These are phyloP conservation scores for Mormyrus lacerda DNA, from an alignment of 2,113 vertebrate genomes.

Conservation along the genomic window DNA sequence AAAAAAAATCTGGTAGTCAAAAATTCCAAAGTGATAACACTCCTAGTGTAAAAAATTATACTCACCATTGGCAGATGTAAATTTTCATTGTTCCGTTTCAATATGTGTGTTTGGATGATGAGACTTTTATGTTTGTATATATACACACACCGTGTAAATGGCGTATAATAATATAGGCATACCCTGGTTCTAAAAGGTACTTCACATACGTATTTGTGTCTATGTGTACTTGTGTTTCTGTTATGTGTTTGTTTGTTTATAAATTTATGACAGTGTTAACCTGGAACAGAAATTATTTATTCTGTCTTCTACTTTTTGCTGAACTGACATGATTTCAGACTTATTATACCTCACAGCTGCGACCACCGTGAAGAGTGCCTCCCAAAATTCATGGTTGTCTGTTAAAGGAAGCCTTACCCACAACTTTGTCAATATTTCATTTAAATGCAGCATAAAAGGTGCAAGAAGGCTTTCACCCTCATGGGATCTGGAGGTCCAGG, in stretches of 20 bases:
- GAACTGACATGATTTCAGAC: not conserved
- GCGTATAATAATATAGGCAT: not conserved
- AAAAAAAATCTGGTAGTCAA: not conserved
- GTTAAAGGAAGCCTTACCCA: not conserved
- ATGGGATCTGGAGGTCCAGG: not conserved
- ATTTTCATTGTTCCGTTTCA: not conserved
- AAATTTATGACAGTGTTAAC: not conserved
- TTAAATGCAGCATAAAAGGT: not conserved
- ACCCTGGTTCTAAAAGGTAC: not conserved
- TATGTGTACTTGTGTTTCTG: constrained; percentile 4
- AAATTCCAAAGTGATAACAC: not conserved
- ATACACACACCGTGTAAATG: not conserved
- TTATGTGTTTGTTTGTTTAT: not conserved
- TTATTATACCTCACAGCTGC: not conserved
- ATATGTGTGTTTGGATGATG: not conserved
- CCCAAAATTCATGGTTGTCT: not conserved
- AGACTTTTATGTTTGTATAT: not conserved
- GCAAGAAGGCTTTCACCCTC: not conserved
- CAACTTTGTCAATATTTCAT: not conserved
- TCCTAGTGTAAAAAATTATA: not conserved
- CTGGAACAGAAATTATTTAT: not conserved
- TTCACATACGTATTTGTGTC: not conserved
- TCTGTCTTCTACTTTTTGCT: not conserved
- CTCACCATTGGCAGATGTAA: not conserved
- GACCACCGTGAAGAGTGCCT: not conserved